Base-by-base conservation (phyloP, 2,888 invertebrate species). In the Drosophila paracracens region DNA sequence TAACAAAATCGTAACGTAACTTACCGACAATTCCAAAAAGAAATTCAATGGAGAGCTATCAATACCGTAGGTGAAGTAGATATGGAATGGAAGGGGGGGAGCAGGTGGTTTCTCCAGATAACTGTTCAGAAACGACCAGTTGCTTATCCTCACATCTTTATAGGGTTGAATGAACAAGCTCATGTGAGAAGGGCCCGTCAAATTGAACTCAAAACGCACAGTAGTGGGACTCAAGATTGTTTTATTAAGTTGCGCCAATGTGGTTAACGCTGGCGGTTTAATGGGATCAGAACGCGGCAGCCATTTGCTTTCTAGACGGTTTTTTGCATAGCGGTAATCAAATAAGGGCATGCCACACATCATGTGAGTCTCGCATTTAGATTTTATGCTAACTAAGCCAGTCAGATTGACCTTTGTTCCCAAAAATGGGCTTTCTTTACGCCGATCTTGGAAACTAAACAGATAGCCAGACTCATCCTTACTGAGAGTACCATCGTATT, bases 391-490 rank as follows among this genome's bases (percentile, higher is more conserved):
- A 3, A 76, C 69, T 21, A 88, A 43, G 1, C 82, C 80, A 0
- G 81, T 83, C 2, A 89, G 69, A 46, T 89, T 83, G 6, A 88
- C 75, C 0, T 66, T 69, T 33, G 80, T 53, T 13, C 60, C 67
- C 27, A 75, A 50, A 5, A 88, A 29, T 0, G 86, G 79, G 7
- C 54, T 21, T 27, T 89, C 80, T 6, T 66, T 57, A 8, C 77
- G 79, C 25, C 91, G 72, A 40, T 95, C 94, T 78, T 94, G 92
- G 11, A 94, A 93, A 64, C 93, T 86, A 52, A 94, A 90, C 88
- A 93, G 93, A 53, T 94, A 92, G 2, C 94, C 94, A 10, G 94
- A 93, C 71, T 94, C 94, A 58, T 92, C 88, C n/a, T 88, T 82
- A 35, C 89, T 89, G 1, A 93, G 77, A 0, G 82, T 73, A 4